Evolutionary conservation across 2,113 vertebrate genomes (phyloP).

Genomic region (Felis chaus): DNA sequence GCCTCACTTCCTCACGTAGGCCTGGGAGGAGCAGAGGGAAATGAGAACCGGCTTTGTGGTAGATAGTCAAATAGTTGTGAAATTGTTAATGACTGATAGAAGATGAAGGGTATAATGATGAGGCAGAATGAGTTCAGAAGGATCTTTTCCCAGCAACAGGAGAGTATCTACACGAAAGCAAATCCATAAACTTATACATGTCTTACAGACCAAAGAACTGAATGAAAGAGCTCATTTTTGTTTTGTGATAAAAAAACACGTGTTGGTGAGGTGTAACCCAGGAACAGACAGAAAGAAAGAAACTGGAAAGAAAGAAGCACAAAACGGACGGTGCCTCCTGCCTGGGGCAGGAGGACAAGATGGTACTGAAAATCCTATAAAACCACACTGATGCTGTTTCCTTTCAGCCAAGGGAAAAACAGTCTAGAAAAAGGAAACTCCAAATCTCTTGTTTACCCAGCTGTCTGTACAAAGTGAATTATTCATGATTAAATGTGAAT

Average conservation of each 20-base stretch:
- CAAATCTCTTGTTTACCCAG: constrained; percentile 74
- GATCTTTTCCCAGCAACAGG: background rate
- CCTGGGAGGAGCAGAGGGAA: constrained; percentile 57
- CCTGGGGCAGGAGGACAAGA: background rate
- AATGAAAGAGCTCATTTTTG: background rate
- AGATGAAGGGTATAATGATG: background rate
- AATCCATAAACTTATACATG: background rate
- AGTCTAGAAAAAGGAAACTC: constrained; percentile 68
- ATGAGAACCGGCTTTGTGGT: constrained; percentile 43
- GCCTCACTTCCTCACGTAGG: constrained; percentile 49
- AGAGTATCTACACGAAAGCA: background rate
- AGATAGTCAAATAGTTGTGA: constrained; percentile 64
- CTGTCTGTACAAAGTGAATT: constrained; percentile 79
- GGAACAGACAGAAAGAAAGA: constrained; percentile 18
- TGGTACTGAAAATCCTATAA: constrained; percentile 18
- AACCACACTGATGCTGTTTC: constrained; percentile 39
- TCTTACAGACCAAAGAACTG: background rate
- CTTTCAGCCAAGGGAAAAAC: constrained; percentile 49
- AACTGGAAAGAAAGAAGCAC: background rate
- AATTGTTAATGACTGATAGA: constrained; percentile 54
- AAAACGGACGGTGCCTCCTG: background rate
- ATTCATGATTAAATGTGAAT: constrained; percentile 80
- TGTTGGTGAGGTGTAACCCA: background rate
- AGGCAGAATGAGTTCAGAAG: background rate
- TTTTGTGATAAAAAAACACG: background rate